Evolutionary conservation across 2,113 vertebrate species (phyloP), one percentile per base, ranked within the genome.

Genomic region (Pangasianodon gigas): DNA sequence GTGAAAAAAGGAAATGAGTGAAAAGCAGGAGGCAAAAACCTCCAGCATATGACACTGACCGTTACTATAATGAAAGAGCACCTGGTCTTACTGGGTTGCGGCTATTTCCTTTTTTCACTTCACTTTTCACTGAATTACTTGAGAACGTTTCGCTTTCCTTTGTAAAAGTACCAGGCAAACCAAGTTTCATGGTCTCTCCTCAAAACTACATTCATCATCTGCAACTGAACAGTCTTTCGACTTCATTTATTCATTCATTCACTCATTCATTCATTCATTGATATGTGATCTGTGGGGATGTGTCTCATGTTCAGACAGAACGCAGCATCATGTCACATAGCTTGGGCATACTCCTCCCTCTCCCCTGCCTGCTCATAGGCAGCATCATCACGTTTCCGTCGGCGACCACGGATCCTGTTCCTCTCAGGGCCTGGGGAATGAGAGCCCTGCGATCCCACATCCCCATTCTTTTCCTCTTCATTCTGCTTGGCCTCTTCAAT

Each of bases 401-500:
- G 19, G 0, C 89, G 14, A 84, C 93, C 89, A 29, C 79, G 74
- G 0, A 92, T 0, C 60, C 56, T 81, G 86, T 91, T 54, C 90
- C 91, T 90, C 83, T 93, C 87, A 67, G 83, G 81, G 75, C 81
- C 65, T 51, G 92, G 44, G 65, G 92, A 95, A 67, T 95, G 91
- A 86, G 79, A 93, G 32, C 37, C 92, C 52, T 26, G 58, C 67
- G 85, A 89, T 82, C 54, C 92, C 19, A 77, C 44, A 0, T 93
- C 93, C 60, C 71, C 86, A 24, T 85, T 0, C 92, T 92, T 0
- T 37, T 91, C 1, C 29, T 90, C 92, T 54, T 91, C 89, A 60
- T 51, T 74, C 48, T 56, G 62, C 46, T 14, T 62, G 16, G 84
- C 90, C 81, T 94, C 91, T 1, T 94, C 94, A 0, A 93, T 93